A percentile compares a stretch with the other conserved stretches of the same genome.
Evolutionary conservation across 2,888 invertebrate species (phyloP).

Genomic region (Incurvaria masculella): DNA sequence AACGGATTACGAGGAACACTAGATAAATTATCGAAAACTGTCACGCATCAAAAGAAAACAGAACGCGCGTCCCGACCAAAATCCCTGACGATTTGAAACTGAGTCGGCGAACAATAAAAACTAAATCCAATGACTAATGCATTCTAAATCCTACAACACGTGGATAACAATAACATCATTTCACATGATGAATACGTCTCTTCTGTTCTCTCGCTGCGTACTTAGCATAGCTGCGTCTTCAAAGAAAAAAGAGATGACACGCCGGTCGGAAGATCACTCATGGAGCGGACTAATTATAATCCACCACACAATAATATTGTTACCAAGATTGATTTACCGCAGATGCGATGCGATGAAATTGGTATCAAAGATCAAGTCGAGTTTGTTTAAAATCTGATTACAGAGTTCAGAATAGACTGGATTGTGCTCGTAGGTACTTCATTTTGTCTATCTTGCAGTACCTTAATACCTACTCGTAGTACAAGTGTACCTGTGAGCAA

Average conservation of each 20-base stretch:
- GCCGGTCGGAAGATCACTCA: background rate
- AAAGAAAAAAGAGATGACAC: background rate
- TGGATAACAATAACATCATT: background rate
- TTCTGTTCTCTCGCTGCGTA: background rate
- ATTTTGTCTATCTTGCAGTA: no score
- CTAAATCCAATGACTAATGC: background rate
- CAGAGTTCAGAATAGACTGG: no score
- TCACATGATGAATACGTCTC: background rate
- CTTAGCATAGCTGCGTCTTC: background rate
- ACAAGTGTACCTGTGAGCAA: no score
- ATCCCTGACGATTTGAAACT: background rate
- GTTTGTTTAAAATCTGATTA: no score
- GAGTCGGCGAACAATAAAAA: background rate
- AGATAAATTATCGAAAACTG: background rate
- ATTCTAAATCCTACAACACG: background rate
- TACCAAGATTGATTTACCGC: background rate
- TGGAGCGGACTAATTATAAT: background rate
- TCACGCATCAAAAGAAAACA: background rate
- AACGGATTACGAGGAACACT: background rate
- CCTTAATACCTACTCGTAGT: no score
- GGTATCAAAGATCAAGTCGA: no score
- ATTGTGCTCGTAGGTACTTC: no score
- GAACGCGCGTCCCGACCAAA: background rate
- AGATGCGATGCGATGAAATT: background rate
- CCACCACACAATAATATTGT: background rate